A percentile compares a stretch with the other conserved stretches of the same genome.
phyloP scores from a whole-genome alignment of 2,888 invertebrate species.

The Epinotia ramella region DNA sequence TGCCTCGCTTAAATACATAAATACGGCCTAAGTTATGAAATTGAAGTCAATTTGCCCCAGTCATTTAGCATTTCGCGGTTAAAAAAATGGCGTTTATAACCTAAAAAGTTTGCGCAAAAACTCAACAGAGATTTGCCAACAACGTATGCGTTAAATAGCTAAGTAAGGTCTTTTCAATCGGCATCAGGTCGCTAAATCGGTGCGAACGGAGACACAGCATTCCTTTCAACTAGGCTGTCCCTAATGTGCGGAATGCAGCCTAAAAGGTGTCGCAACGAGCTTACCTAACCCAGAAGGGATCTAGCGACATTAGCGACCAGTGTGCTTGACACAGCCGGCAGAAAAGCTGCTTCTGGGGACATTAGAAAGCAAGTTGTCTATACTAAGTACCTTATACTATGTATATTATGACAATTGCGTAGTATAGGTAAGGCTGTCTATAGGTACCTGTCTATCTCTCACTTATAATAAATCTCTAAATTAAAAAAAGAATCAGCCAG shows the following conservation, averaged over 20 bases:
- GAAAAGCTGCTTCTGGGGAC: constrained; percentile 18
- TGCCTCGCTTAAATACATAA: not conserved
- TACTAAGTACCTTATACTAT: not conserved
- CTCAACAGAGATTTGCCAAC: constrained; percentile 32
- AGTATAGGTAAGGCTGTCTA: not conserved
- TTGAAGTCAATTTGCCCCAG: constrained; percentile 25
- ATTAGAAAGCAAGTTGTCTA: constrained; percentile 27
- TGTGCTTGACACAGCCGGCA: constrained; percentile 12
- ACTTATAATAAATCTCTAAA: no score
- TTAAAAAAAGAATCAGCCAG: no score
- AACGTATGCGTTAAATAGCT: constrained; percentile 30
- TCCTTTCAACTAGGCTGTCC: constrained; percentile 42
- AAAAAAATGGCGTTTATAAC: constrained; percentile 37
- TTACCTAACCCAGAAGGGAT: constrained; percentile 42
- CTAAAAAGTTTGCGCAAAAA: constrained; percentile 36
- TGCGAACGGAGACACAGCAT: constrained; percentile 38
- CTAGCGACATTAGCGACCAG: not conserved
- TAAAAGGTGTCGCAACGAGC: constrained; percentile 39
- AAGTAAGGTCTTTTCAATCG: constrained; percentile 43
- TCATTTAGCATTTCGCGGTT: constrained; percentile 15
- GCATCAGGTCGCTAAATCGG: constrained; percentile 37
- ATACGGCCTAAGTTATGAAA: constrained; percentile 3
- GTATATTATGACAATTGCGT: not conserved
- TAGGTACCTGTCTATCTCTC: no score
- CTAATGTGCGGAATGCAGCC: constrained; percentile 43